Evolutionary conservation across 1,140 invertebrate genomes (phyloP), one percentile per base, ranked within the genome.

Genomic region (Plectrocnemia conspersa): DNA sequence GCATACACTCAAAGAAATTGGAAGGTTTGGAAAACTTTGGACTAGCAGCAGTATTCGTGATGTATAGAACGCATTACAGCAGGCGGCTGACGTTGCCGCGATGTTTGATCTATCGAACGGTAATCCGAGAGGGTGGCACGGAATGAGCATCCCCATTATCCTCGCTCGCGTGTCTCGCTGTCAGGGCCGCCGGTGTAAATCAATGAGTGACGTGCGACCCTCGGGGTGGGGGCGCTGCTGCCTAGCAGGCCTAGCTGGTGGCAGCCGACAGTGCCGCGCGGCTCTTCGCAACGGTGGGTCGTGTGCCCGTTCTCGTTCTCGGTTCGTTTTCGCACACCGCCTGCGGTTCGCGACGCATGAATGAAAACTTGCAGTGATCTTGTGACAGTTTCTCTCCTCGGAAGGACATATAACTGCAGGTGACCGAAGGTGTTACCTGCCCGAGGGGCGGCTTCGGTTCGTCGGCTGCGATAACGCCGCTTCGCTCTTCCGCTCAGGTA

Each of bases 181-280:
- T 38, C 35, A 38, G 35, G 35, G 35, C 35, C 35, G 35, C 45
- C 21, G 13, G 44, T 22, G 25, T 59, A 59, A 59, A 59, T 59
- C 57, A 59, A 59, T 59, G 57, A 59, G 57, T 59, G 57, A 59
- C 57, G 57, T 54, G 29, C 27, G 47, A 9, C 22, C 7, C 29
- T 22, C 2, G 42, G 10, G 42, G 32, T 11, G 7, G 10, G 3
- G 29, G 46, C 21, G 41, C 24, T 6, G 24, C 9, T 24, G 27
- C 7, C n/a, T n/a, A 23, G 47, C 33, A 23, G 47, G 47, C 11
- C 33, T 18, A 4, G 10, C 3, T 45, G 22, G 13, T 16, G 32
- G 21, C 24, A 32, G 19, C 15, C 25, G 54, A 13, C 52, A 54
- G 56, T 53, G 44, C 24, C 50, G 56, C 50, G 52, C 44, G 13